These are phyloP conservation scores for Pollimyrus isidori DNA, from an alignment of 2,113 vertebrate genomes.

Conservation along the genomic window DNA sequence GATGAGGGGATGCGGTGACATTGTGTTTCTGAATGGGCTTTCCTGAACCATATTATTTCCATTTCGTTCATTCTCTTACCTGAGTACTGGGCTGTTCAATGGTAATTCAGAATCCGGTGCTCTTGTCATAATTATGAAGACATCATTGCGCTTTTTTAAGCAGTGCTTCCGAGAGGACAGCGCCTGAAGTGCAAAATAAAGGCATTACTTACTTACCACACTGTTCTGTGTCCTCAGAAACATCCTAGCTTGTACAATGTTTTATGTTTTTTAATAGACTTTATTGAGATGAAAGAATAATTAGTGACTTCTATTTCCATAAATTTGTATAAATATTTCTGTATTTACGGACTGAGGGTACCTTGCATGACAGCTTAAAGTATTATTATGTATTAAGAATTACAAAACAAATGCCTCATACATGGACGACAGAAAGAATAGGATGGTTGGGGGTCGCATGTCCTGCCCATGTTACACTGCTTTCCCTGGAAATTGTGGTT, in stretches of 20 bases:
- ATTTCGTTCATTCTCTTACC: not conserved
- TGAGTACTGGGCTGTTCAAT: not conserved
- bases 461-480: not conserved
- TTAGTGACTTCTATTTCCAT: not conserved
- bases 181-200: not conserved
- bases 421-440: not conserved
- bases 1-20: not conserved
- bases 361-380: not conserved
- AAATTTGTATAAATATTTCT: not conserved
- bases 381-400: not conserved
- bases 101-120: not conserved
- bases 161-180: not conserved
- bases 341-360: not conserved
- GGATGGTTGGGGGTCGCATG: not conserved
- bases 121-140: constrained; percentile 9
- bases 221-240: not conserved
- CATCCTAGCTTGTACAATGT: not conserved
- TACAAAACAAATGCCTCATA: not conserved
- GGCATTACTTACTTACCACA: not conserved
- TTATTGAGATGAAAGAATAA: not conserved
- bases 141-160: not conserved
- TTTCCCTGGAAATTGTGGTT: not conserved
- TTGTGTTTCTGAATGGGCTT: not conserved
- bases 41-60: not conserved
- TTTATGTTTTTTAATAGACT: not conserved